These are phyloP conservation scores for Rutilus rutilus DNA, from an alignment of 2,113 vertebrate species.

Conservation along the genomic window DNA sequence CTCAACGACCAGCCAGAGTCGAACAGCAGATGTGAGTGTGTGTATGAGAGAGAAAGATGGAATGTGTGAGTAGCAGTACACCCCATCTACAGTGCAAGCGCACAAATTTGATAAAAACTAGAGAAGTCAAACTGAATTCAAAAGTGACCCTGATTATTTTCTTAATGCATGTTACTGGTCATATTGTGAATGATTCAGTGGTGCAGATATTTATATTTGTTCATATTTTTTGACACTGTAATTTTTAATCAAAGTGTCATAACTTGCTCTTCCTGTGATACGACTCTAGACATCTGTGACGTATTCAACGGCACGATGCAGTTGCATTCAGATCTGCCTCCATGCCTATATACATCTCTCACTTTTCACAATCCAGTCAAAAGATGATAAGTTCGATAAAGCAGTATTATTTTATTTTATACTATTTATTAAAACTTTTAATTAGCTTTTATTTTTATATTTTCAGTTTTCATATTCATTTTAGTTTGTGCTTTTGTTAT, in stretches of 20 bases:
- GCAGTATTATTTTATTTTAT: not conserved
- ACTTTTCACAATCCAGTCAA: not conserved
- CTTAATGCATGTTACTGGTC: no score
- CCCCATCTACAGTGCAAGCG: not conserved
- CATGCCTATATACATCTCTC: not conserved
- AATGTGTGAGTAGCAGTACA: constrained; percentile 31
- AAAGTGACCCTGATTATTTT: not conserved
- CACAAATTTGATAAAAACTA: not conserved
- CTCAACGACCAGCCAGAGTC: constrained; percentile 63
- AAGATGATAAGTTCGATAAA: not conserved
- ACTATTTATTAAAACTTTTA: not conserved
- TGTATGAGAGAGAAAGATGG: constrained; percentile 29
- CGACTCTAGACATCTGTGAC: not conserved
- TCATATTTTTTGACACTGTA: not conserved
- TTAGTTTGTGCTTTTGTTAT: not conserved
- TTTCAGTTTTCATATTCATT: not conserved
- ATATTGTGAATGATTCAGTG: no score
- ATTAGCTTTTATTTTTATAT: not conserved
- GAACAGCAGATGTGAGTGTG: constrained; percentile 64
- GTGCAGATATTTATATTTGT: not conserved
- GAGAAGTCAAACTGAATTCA: not conserved
- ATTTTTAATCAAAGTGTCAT: not conserved
- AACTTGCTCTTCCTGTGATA: not conserved
- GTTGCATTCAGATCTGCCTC: no score
- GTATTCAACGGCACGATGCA: no score